Conservation (phyloP, 2,888 invertebrate species). For the Perizoma flavofasciatum region DNA sequence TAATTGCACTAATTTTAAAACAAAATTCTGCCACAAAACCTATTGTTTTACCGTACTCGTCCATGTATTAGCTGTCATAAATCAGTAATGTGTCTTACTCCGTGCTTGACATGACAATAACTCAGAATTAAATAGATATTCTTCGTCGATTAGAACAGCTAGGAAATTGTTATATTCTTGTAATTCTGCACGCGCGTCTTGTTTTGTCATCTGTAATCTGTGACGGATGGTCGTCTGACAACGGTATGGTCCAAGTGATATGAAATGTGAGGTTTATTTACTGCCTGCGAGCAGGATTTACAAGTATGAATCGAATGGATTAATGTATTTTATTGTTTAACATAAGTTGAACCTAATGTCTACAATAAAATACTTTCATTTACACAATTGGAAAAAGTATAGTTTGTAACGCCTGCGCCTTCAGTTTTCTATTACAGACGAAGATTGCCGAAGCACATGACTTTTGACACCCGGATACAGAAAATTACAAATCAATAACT, state of each 20-base stretch:
- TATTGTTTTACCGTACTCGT: constrained; percentile 17
- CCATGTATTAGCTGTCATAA: constrained; percentile 33
- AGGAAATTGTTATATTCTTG: constrained; percentile 47
- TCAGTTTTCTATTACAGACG: too few species aligned
- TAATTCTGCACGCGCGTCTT: constrained; percentile 55
- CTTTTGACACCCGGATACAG: too few species aligned
- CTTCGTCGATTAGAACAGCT: constrained; percentile 38
- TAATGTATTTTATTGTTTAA: too few species aligned
- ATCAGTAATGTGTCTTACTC: constrained; percentile 38
- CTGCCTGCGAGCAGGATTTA: too few species aligned
- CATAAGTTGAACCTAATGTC: too few species aligned
- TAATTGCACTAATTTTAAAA: not conserved
- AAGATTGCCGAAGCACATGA: too few species aligned
- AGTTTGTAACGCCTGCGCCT: too few species aligned
- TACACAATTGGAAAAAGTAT: too few species aligned
- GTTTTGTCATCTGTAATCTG: constrained; percentile 44
- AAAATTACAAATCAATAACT: too few species aligned
- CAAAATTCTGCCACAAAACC: not conserved
- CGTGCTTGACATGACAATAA: constrained; percentile 47
- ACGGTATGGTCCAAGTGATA: constrained; percentile 19
- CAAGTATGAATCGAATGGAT: too few species aligned
- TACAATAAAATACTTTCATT: too few species aligned
- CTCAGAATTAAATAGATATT: constrained; percentile 42
- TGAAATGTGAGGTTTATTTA: not conserved
- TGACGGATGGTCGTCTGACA: constrained; percentile 40